Base-by-base conservation (phyloP, 2,888 invertebrate genomes). In the Ctena decussata region DNA sequence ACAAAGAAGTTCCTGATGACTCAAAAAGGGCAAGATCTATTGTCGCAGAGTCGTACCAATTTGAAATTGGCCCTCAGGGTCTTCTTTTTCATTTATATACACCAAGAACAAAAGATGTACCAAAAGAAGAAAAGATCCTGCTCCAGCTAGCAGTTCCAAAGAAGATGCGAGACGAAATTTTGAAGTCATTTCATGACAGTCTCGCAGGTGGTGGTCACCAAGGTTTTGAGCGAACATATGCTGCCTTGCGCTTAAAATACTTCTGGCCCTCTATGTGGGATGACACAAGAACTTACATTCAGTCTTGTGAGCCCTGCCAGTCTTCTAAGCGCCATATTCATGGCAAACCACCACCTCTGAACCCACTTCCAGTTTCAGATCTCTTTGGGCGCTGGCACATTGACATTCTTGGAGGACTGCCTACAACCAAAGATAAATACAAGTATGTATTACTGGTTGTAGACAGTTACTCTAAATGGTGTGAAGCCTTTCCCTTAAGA, bases 251-350 rank as follows among this genome's bases (percentile, higher is more conserved):
- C 0, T 24, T 32, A 3, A 87, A 86, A 65, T 89, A 85, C 39
- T 89, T 30, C 69, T 91, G 90, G 90, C 88, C 87, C 8, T 32
- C 74, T 32, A 91, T 91, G 89, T 91, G 75, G 60, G 35, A 24
- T 35, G 41, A 35, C 75, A 81, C 24, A 27, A 80, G 21, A 53
- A n/a, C n/a, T n/a, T n/a, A n/a, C n/a, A n/a, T n/a, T n/a, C n/a
- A n/a, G n/a, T n/a, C 80, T 8, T 91, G 89, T 53, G 79, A 84
- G 39, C 24, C 27, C 0, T 90, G 89, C 46, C 89, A 89, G 53
- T 53, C 74, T 44, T 44, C 80, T 1, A 91, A 89, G 46, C 30
- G 80, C 1, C 46, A 41, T 30, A n/a, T 70, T 5, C 69, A 84
- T 39, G 82, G 73, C 30, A 82, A 77, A 32, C 78, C 70, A 35